These are phyloP conservation scores for Lithophane socia DNA, from an alignment of 2,888 invertebrate species.

Conservation along the genomic window DNA sequence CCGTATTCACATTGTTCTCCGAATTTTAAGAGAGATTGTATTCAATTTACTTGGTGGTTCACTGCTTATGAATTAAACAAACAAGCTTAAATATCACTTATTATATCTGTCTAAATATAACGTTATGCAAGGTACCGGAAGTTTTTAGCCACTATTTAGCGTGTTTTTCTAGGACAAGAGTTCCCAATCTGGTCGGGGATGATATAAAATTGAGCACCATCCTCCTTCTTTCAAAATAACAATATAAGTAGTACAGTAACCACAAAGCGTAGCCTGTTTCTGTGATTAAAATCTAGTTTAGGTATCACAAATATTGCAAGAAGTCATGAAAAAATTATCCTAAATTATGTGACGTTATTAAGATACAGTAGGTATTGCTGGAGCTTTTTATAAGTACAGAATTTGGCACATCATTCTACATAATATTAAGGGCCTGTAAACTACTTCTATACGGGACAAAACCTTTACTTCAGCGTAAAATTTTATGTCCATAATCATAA, in stretches of 20 bases:
- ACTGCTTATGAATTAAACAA: slow-evolving; percentile 46
- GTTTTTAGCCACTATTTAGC: not conserved
- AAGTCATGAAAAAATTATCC: not conserved
- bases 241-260: not conserved
- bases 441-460: not conserved
- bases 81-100: slow-evolving; percentile 43
- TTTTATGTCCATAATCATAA: slow-evolving; percentile 13
- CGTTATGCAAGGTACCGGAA: slow-evolving; percentile 32
- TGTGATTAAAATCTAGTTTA: not conserved
- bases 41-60: slow-evolving; percentile 24
- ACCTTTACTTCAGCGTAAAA: slow-evolving; percentile 9
- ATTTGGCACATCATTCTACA: not conserved
- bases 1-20: slow-evolving; percentile 37
- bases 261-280: not conserved
- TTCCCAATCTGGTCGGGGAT: not conserved
- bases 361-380: not conserved
- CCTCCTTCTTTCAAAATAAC: not conserved
- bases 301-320: not conserved
- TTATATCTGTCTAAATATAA: slow-evolving; percentile 28
- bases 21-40: slow-evolving; percentile 29
- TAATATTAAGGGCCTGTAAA: not conserved
- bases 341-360: not conserved
- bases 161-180: slow-evolving; percentile 1
- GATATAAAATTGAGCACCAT: not conserved
- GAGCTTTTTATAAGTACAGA: not conserved